Base-by-base conservation (phyloP, 2,113 vertebrate species). In the Psephotus haematonotus region DNA sequence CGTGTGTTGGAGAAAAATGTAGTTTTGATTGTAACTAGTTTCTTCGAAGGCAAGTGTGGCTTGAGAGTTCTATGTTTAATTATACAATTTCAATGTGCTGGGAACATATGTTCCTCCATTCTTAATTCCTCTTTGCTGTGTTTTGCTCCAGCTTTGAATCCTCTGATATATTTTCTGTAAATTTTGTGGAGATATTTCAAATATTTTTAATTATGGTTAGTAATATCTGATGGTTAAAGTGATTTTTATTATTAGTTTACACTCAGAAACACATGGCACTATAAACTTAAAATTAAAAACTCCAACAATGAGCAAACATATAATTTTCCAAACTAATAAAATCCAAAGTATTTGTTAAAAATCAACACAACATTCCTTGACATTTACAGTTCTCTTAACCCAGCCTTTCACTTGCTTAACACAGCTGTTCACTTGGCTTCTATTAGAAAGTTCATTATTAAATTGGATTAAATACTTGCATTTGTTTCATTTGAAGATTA, bases 81-180 rank as follows among this genome's bases (percentile, higher is more conserved):
- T 17, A 69, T 20, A 43, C 0, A 41, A 46, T 55, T 59, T 74
- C 17, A 10, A 31, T 0, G 0, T 23, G 0, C 27, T 68, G 20
- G 9, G 11, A 60, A 35, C 20, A 70, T 25, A 28, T 3, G 22
- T 35, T 86, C 77, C 50, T 22, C 44, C 8, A 11, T 62, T 77
- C n/a, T 72, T 57, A 9, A 68, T 4, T 65, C 28, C 5, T 50
- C 37, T 41, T 10, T 86, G 24, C 11, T 50, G 7, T 86, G 13
- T 78, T 88, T 70, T 72, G 2, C n/a, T 74, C 11, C 31, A 74
- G 5, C 7, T 70, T 59, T 74, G 44, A 86, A 64, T 60, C 15
- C 8, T 53, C 7, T 55, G 43, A 53, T 37, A 6, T 63, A 39
- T 84, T 87, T 83, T 4, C 8, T 55, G 4, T 69, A 27, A 82